Conservation (phyloP, 2,888 invertebrate species). For the Ectropis crepuscularia region DNA sequence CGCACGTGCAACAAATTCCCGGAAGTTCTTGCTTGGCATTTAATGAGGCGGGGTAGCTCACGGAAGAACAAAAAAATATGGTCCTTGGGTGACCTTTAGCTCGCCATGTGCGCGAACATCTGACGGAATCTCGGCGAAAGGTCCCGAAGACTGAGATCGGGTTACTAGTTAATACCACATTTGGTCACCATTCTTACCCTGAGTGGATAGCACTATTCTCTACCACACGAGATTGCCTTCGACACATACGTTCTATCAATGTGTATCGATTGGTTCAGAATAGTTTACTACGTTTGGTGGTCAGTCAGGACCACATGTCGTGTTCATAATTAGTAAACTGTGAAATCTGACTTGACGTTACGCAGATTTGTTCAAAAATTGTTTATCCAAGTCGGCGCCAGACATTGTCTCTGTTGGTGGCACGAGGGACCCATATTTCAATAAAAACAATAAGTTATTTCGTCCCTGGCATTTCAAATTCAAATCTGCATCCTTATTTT, state of each 20-base stretch:
- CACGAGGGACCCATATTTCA: neutral
- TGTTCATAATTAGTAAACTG: constrained; percentile 61
- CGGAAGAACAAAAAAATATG: constrained; percentile 69
- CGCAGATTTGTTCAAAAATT: constrained; percentile 50
- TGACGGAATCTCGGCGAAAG: constrained; percentile 74
- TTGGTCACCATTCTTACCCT: constrained; percentile 69
- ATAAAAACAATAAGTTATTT: constrained; percentile 2
- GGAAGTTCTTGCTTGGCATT: neutral
- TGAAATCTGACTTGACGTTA: constrained; percentile 50
- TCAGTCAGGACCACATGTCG: constrained; percentile 62
- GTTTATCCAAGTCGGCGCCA: constrained; percentile 35
- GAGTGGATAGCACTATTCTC: constrained; percentile 25
- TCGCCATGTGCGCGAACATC: constrained; percentile 69
- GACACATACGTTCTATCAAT: too few species aligned
- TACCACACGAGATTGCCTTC: too few species aligned
- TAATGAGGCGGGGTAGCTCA: constrained; percentile 41
- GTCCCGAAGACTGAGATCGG: constrained; percentile 51
- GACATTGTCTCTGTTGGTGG: constrained; percentile 17
- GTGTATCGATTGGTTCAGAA: too few species aligned
- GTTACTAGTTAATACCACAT: constrained; percentile 71
- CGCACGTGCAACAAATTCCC: neutral
- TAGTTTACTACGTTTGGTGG: neutral
- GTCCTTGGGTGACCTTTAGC: constrained; percentile 76
- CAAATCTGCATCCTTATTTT: constrained; percentile 9
- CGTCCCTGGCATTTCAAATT: constrained; percentile 17